These are phyloP conservation scores for Natrix natrix DNA, from an alignment of 2,797 vertebrate species.

Conservation along the genomic window DNA sequence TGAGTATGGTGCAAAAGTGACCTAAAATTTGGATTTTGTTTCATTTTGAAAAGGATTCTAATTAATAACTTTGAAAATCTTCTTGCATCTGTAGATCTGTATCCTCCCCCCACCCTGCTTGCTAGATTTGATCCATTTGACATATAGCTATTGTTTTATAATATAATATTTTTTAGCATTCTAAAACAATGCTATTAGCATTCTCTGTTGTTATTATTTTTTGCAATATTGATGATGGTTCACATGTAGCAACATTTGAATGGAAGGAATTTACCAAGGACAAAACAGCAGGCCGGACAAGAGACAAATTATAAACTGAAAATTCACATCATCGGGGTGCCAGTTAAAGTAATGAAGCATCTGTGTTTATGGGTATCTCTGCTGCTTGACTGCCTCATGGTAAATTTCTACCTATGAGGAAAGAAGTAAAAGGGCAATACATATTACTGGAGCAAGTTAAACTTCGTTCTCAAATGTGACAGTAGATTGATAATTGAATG, in stretches of 20 bases:
- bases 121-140: neutral
- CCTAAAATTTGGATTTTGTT: neutral
- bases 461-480: neutral
- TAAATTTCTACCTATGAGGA: neutral
- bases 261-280: neutral
- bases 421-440: neutral
- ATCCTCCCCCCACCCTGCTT: fast-evolving
- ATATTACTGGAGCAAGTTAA: neutral
- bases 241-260: neutral
- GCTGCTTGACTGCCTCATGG: neutral
- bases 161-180: neutral
- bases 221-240: neutral
- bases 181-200: no score
- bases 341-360: neutral
- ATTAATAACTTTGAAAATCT: neutral
- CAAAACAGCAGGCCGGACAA: neutral
- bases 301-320: neutral
- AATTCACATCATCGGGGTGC: neutral
- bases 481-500: neutral
- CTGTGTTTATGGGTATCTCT: neutral
- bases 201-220: slow-evolving; percentile 1
- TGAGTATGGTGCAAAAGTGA: neutral
- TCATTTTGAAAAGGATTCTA: slow-evolving; percentile 18
- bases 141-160: neutral
- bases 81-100: neutral